These are phyloP conservation scores for Gyrodactylus salaris DNA, from an alignment of 1,140 invertebrate genomes.

Conservation along the genomic window DNA sequence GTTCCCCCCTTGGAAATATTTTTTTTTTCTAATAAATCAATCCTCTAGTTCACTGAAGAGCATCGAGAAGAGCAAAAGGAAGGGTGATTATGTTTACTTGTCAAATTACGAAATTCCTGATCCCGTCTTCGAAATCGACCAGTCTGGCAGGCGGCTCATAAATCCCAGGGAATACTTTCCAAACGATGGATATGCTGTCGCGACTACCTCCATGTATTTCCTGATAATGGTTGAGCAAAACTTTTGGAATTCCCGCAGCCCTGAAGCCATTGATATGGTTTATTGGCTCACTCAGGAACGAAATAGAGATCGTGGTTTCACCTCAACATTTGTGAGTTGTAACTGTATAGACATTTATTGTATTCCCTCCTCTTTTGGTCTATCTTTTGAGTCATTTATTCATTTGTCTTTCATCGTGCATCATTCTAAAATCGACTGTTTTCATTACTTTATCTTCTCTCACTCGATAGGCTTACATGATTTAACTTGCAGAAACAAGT, in stretches of 20 bases:
- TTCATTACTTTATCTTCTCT: no score
- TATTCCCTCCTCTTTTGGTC: neutral
- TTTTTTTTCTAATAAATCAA: neutral
- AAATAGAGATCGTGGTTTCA: slow-evolving; percentile 4
- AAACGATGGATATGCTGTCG: slow-evolving; percentile 1
- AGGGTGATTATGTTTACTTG: neutral
- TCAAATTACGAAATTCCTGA: neutral
- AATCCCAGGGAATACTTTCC: slow-evolving; percentile 4
- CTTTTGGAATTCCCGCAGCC: neutral
- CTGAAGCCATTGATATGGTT: neutral
- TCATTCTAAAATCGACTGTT: no score
- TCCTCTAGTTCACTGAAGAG: neutral
- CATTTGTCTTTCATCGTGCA: no score
- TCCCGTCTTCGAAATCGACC: neutral
- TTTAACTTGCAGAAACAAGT: no score
- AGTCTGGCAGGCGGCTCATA: neutral
- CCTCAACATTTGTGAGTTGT: slow-evolving; percentile 1
- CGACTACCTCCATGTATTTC: neutral
- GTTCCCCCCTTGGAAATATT: no score
- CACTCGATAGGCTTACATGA: no score
- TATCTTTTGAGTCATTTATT: neutral
- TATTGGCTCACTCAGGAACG: neutral
- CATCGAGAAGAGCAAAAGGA: neutral
- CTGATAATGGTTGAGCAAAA: neutral
- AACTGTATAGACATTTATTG: neutral